Evolutionary conservation across 92 coral and sea anemone species (phyloP), one percentile per base, ranked within the genome.

Genomic region (Phenganax stokvisi): DNA sequence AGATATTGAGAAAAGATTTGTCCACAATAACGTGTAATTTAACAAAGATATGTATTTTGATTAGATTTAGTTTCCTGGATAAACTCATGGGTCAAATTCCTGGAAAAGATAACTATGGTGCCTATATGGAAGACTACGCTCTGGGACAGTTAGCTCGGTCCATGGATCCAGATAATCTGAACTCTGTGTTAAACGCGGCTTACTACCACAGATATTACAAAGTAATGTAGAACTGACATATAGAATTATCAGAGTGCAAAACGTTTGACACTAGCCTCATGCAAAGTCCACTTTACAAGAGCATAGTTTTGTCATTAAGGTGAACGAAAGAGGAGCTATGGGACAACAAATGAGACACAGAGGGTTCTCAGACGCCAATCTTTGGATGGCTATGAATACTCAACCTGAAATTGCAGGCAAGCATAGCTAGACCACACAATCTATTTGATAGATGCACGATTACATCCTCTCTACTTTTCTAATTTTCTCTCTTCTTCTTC

Each of bases 21-120:
- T 37, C 47, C 47, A 5, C 47, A 37, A 5, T 37, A 37, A 37
- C 47, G 5, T 37, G 47, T 37, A 2, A 37, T 37, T 37, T 5
- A 37, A 37, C 47, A 37, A 37, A 37, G 20, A 13, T 64, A 37
- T n/a, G 12, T 61, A 5, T 61, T 27, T 56, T 84, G 3, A 30
- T 47, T 25, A 72, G 83, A 55, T 89, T 76, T 73, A 81, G 89
- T 29, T 74, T 87, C 17, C 77, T 89, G 6, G 92, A 89, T 61
- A 84, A 85, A 27, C 57, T 89, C 15, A 89, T 89, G 92, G 59
- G 86, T 58, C 89, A 89, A 77, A 85, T 84, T 71, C 65, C 81
- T 30, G 86, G 79, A 30, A 66, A 62, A 37, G 69, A 68, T 27
- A 67, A 83, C 79, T 67, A 58, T 31, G 84, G 84, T 75, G 75